phyloP scores from a whole-genome alignment of 2,888 invertebrate genomes.

The Entomobrya proxima region DNA sequence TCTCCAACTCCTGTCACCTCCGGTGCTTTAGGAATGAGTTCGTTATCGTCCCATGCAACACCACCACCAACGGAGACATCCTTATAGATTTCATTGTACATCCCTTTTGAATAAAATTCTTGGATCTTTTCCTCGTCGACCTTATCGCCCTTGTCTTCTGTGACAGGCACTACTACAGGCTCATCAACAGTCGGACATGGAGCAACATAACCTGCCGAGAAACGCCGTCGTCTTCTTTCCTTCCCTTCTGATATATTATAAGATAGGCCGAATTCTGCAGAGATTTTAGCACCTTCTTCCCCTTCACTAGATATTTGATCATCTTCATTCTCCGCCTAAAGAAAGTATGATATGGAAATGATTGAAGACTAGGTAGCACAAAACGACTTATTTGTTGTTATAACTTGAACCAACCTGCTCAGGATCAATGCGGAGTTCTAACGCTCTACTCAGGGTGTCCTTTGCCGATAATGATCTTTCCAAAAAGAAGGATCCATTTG shows the following conservation, averaged over 20 bases:
- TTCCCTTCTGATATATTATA: background rate
- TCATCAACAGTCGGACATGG: slow-evolving; percentile 11
- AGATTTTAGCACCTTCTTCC: slow-evolving; percentile 66
- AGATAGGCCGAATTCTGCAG: slow-evolving; percentile 5
- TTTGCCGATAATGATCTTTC: slow-evolving; percentile 96
- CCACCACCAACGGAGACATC: slow-evolving; percentile 23
- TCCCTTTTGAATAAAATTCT: background rate
- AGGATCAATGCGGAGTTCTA: slow-evolving; percentile 83
- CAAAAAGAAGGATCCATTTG: slow-evolving; percentile 91
- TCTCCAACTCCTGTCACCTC: too few relatives aligned
- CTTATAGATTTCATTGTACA: slow-evolving; percentile 21
- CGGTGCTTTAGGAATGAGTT: slow-evolving; percentile 26
- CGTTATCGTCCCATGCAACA: slow-evolving; percentile 48
- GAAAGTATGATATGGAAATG: background rate
- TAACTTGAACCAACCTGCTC: slow-evolving; percentile 80
- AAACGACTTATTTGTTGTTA: background rate
- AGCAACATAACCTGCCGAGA: slow-evolving; percentile 9
- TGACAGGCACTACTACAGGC: background rate
- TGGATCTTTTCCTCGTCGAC: background rate
- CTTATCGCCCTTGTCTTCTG: slow-evolving; percentile 34
- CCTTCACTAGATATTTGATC: slow-evolving; percentile 74
- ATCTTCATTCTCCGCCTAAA: slow-evolving; percentile 73
- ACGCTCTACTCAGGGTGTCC: slow-evolving; percentile 88
- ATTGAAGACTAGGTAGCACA: background rate
- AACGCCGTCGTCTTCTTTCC: background rate